These are phyloP conservation scores for Plagiodera versicolora DNA, from an alignment of 2,888 invertebrate species.

Conservation along the genomic window DNA sequence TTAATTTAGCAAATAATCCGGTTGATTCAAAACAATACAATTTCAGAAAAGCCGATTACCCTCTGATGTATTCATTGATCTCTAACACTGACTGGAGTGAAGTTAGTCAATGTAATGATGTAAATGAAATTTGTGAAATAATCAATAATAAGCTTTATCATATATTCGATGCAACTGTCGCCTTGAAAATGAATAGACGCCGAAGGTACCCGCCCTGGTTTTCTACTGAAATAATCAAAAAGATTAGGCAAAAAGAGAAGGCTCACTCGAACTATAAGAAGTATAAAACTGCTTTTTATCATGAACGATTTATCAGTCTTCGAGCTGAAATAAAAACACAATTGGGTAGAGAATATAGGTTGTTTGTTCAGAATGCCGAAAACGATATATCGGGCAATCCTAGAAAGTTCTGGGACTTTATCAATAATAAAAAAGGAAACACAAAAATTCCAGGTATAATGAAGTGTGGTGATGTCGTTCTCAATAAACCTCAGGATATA, in stretches of 20 bases:
- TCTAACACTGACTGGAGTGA: background rate
- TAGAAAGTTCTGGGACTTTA: background rate
- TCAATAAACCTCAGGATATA: background rate
- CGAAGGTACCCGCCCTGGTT: conserved; percentile 1
- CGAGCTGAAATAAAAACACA: background rate
- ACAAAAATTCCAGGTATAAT: background rate
- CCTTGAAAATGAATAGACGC: background rate
- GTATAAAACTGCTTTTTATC: background rate
- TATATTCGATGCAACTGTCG: background rate
- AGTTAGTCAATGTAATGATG: background rate
- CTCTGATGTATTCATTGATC: background rate
- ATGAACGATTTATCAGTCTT: background rate
- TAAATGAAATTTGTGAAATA: background rate
- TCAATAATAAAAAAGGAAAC: background rate
- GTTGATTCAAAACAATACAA: background rate
- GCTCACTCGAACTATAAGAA: background rate
- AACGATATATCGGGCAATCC: background rate
- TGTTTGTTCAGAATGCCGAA: background rate
- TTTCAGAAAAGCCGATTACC: conserved; percentile 5
- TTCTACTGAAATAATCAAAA: background rate
- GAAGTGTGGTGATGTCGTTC: background rate
- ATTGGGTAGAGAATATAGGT: background rate
- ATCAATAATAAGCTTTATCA: background rate
- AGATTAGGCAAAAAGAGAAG: background rate
- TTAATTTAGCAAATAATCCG: background rate